Base-by-base conservation (phyloP, 2,797 vertebrate species). In the Tragelaphus eurycerus region DNA sequence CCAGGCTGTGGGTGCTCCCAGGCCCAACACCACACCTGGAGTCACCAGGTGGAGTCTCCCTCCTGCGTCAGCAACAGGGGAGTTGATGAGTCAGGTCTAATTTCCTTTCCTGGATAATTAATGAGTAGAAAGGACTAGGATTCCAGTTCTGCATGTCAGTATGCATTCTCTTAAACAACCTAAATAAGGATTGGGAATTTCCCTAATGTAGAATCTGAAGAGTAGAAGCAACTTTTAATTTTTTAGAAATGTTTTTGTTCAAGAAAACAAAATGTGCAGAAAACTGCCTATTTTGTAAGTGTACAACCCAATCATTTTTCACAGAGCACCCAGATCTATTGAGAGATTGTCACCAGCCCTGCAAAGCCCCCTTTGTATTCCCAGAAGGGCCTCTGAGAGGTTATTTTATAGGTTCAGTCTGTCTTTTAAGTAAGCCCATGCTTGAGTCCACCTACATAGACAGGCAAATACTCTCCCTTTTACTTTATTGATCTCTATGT, bases 91-190 rank as follows among this genome's bases (percentile, higher is more conserved):
- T 96, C 85, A 92, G 54, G 50, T 38, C 34, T 67, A 43, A 76
- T 60, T 79, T 85, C 43, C 55, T 50, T 64, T 64, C 34, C 43
- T 76, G 74, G 88, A 29, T 95, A 85, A 92, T 92, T 87, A 95
- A 43, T 34, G 64, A 78, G 21, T 13, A 3, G 87, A 84, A 34
- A 90, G 94, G n/a, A 96, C 52, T 55, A 46, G 60, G 57, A n/a
- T 81, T 93, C 96, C 50, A 67, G 54, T 64, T 89, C 67, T 62
- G 10, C 4, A 0, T 7, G 34, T 94, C 5, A 1, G 11, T 23
- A 27, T n/a, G 52, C 21, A n/a, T 88, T 48, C 48, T 43, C 79
- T 76, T 78, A 76, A 76, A 83, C 54, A 67, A 55, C 48, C 29
- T 59, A 67, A 50, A 31, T 27, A 54, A 94, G 25, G 17, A 48